These are phyloP conservation scores for Miichthys miiuy DNA, from an alignment of 2,797 vertebrate species.

Conservation along the genomic window DNA sequence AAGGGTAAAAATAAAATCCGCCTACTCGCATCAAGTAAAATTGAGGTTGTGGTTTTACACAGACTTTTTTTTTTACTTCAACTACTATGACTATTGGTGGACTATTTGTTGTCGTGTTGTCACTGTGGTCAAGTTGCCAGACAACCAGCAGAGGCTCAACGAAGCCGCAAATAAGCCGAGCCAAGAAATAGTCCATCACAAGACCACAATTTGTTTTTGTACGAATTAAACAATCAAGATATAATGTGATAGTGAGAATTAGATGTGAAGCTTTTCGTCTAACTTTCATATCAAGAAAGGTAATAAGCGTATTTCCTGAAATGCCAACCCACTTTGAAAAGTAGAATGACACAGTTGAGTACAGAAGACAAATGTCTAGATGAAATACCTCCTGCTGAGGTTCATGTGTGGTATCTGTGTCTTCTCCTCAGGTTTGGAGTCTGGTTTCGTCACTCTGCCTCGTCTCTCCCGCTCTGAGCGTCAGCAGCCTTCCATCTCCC, in stretches of 20 bases:
- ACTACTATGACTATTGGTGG: too few species aligned
- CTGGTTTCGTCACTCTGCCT: constrained; percentile 94
- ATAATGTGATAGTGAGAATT: not conserved
- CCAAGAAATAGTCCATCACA: too few species aligned
- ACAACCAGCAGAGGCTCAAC: too few species aligned
- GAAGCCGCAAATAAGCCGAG: too few species aligned
- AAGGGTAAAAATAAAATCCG: not conserved
- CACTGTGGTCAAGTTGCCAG: too few species aligned
- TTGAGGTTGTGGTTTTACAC: too few species aligned
- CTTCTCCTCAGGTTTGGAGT: constrained; percentile 88
- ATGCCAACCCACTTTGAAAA: not conserved
- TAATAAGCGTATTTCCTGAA: not conserved
- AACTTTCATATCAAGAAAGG: too few species aligned
- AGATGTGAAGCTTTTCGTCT: too few species aligned
- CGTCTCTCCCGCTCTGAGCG: constrained; percentile 90
- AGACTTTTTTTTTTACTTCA: too few species aligned
- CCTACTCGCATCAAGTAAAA: not conserved
- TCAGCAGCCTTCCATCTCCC: constrained; percentile 77
- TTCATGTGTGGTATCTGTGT: constrained; percentile 6
- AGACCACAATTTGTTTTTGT: not conserved
- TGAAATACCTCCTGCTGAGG: not conserved
- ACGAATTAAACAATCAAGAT: too few species aligned
- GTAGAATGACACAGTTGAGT: not conserved
- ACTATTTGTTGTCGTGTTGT: too few species aligned
- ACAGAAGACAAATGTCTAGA: not conserved